A percentile compares a stretch with the other conserved stretches of the same genome.
Evolutionary conservation across 2,797 vertebrate genomes (phyloP).

Genomic region (Hydrocynus forskahlii): DNA sequence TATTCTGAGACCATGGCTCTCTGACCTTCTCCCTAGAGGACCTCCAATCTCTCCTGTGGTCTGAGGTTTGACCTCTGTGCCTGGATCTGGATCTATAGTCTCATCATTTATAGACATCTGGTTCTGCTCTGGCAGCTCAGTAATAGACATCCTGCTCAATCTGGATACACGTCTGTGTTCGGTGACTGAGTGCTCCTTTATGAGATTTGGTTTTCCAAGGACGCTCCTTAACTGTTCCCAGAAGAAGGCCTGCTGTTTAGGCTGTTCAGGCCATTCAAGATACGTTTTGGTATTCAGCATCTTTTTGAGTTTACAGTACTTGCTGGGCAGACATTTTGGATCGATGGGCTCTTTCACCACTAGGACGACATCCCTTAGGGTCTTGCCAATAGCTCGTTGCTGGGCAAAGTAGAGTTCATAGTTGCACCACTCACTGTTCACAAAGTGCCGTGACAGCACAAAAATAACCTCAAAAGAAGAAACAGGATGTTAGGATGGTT

Average conservation of each 20-base stretch:
- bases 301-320: conserved; percentile 85
- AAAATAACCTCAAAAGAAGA: conserved; percentile 77
- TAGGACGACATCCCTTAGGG: conserved; percentile 80
- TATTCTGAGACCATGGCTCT: conserved; percentile 45
- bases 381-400: conserved; percentile 83
- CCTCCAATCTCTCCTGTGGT: background rate
- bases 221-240: conserved; percentile 83
- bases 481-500: conserved; percentile 27
- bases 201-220: conserved; percentile 72
- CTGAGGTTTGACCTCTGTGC: conserved; percentile 7
- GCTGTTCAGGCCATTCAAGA: conserved; percentile 85
- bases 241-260: conserved; percentile 80
- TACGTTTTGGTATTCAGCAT: conserved; percentile 85
- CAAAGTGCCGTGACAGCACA: conserved; percentile 82
- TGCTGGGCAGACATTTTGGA: conserved; percentile 77
- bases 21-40: conserved; percentile 6
- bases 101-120: background rate
- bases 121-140: conserved; percentile 43
- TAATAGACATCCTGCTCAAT: conserved; percentile 48
- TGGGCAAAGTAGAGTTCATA: conserved; percentile 90
- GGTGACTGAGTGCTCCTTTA: conserved; percentile 38
- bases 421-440: conserved; percentile 92
- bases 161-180: conserved; percentile 60
- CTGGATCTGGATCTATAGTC: conserved; percentile 13
- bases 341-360: conserved; percentile 85